Evolutionary conservation across 2,797 vertebrate genomes (phyloP), one percentile per base, ranked within the genome.

Genomic region (Fistularia commersonii): DNA sequence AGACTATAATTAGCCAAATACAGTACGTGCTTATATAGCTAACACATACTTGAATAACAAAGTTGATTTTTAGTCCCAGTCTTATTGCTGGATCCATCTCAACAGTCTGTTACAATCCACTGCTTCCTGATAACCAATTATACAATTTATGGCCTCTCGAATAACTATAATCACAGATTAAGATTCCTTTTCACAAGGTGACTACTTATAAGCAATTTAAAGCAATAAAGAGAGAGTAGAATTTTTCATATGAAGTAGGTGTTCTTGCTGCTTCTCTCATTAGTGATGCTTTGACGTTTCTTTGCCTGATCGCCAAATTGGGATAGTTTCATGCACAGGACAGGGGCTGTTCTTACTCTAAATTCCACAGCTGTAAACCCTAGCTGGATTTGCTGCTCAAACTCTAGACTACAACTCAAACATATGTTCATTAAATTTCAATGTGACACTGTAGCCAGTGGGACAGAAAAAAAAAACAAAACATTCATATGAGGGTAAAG

Each of bases 131-230:
- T 93, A 91, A 92, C 91, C 91, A 91, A 92, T 93, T 93, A 93
- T 80, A 90, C 91, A 90, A 93, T 89, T 85, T 88, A 91, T 78
- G 83, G 89, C 89, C 92, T 90, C 89, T 93, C 89, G 91, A 92
- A 94, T 93, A 91, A 90, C 90, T 91, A 83, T 93, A 95, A 94
- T 94, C 92, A 92, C 92, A 92, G 92, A 95, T 97, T 94, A 93
- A 92, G 92, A 93, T 96, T 94, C 92, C 88, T 91, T 89, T 90
- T 91, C 89, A 92, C 92, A 91, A 91, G 89, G 90, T 90, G 86
- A 89, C 89, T 90, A 93, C 91, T 94, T 93, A 90, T 91, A 92
- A 90, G 91, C 95, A 95, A 95, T 95, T 93, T n/a, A n/a, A 92
- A 91, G 90, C 92, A 93, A 94, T 94, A 93, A 94, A 94, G 93